phyloP scores from a whole-genome alignment of 2,888 invertebrate species.

The Notodonta ziczac region DNA sequence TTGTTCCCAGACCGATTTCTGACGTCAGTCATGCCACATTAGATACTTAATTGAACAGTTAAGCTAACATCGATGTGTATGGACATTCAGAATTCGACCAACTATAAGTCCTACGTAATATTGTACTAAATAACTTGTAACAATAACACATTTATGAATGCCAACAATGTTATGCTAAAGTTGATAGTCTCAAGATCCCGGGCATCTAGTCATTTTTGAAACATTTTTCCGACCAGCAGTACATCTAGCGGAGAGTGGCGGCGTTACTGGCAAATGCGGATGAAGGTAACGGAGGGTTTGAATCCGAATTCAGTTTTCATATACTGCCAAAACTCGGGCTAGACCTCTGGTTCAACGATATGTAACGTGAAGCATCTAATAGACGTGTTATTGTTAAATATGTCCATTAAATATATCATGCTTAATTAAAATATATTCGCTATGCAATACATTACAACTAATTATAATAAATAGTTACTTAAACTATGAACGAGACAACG shows the following conservation, averaged over 20 bases:
- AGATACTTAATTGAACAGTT: no score
- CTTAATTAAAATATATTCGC: neutral
- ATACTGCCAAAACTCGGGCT: neutral
- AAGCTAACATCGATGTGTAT: no score
- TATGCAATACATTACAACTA: slow-evolving; percentile 6
- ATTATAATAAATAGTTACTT: neutral
- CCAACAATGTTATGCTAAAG: neutral
- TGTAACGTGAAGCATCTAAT: neutral
- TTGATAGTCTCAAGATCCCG: no score
- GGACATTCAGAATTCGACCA: neutral
- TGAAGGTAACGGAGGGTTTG: no score
- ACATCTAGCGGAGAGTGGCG: no score
- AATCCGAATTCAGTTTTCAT: neutral
- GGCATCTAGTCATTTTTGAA: no score
- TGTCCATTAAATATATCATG: neutral
- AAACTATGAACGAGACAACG: slow-evolving; percentile 1
- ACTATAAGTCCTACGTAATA: neutral
- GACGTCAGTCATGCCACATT: neutral
- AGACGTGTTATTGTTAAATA: slow-evolving; percentile 2
- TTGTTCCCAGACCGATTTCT: neutral
- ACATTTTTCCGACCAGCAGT: no score
- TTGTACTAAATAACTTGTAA: neutral
- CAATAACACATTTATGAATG: neutral
- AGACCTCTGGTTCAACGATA: neutral
- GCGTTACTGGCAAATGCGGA: no score